These are phyloP conservation scores for Shinisaurus crocodilurus DNA, from an alignment of 2,113 vertebrate species.

Conservation along the genomic window DNA sequence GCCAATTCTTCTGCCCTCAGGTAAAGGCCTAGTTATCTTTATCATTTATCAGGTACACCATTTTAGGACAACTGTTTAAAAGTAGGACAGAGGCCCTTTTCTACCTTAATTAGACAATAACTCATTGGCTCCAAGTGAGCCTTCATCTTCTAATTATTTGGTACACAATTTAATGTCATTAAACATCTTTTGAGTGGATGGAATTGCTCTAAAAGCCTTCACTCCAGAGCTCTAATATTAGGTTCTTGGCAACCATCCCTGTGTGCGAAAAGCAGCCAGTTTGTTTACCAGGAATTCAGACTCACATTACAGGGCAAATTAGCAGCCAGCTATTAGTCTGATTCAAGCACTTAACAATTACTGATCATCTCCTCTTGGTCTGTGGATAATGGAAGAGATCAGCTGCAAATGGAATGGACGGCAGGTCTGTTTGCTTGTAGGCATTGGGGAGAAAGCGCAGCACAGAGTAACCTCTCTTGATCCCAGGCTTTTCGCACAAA, in stretches of 20 bases:
- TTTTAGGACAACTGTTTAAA: constrained; percentile 72
- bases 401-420: constrained; percentile 74
- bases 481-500: constrained; percentile 52
- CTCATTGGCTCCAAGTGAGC: constrained; percentile 64
- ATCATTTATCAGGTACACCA: constrained; percentile 61
- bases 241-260: constrained; percentile 79
- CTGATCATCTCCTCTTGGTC: constrained; percentile 76
- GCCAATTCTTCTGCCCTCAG: constrained; percentile 51
- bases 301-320: constrained; percentile 80
- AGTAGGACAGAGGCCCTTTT: constrained; percentile 56
- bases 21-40: constrained; percentile 62
- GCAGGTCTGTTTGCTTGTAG: constrained; percentile 66
- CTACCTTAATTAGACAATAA: constrained; percentile 75
- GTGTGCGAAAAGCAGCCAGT: constrained; percentile 74
- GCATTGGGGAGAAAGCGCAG: constrained; percentile 62
- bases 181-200: constrained; percentile 72
- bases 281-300: constrained; percentile 86
- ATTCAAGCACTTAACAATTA: constrained; percentile 85
- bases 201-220: constrained; percentile 78
- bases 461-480: constrained; percentile 60
- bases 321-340: constrained; percentile 83
- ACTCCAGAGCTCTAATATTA: constrained; percentile 75
- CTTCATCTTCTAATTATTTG: constrained; percentile 73
- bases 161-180: constrained; percentile 78
- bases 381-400: constrained; percentile 80